A percentile compares a stretch with the other conserved stretches of the same genome.
These are phyloP conservation scores for Plotosus lineatus DNA, from an alignment of 2,113 vertebrate species.

Conservation along the genomic window DNA sequence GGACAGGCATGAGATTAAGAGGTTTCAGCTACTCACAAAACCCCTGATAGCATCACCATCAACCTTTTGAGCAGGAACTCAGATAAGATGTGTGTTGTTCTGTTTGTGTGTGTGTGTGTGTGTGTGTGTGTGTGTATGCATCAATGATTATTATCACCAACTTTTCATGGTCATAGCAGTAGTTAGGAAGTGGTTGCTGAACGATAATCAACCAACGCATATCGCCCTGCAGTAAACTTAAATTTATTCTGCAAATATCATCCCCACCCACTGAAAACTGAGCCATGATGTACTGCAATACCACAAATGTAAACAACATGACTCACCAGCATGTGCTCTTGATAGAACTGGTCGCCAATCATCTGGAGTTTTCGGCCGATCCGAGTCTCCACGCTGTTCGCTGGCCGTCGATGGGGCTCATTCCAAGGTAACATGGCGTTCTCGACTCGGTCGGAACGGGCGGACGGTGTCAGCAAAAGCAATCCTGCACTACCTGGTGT, in stretches of 20 bases:
- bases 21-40: neutral
- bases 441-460: conserved; percentile 62
- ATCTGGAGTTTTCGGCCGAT: conserved; percentile 78
- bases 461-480: conserved; percentile 68
- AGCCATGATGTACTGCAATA: neutral
- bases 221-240: neutral
- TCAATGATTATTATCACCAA: neutral
- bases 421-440: conserved; percentile 41
- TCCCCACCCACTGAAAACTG: neutral
- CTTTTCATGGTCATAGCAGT: neutral
- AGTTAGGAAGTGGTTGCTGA: neutral
- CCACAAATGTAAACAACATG: neutral
- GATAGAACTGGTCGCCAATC: conserved; percentile 80
- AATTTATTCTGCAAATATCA: neutral
- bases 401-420: conserved; percentile 56
- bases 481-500: conserved; percentile 74
- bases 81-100: conserved; percentile 10
- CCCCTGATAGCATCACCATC: conserved; percentile 1
- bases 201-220: neutral
- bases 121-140: neutral
- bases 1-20: neutral
- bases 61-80: neutral
- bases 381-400: conserved; percentile 66
- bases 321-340: conserved; percentile 73
- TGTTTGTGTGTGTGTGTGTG: neutral